Conservation (phyloP, 1,140 invertebrate genomes). For the Platorchestia sp. region DNA sequence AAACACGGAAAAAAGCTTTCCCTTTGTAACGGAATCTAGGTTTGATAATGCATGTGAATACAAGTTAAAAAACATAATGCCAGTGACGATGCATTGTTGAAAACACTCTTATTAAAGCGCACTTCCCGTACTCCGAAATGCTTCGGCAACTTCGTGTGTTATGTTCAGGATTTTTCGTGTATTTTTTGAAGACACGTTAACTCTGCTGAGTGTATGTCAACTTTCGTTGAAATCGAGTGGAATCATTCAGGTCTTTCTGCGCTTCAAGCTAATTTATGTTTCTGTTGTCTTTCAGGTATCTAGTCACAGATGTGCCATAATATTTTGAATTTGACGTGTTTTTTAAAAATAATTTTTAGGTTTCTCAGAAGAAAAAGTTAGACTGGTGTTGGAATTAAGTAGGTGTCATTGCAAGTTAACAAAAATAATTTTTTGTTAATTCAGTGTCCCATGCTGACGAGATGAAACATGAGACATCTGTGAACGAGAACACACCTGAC, state of each 20-base stretch:
- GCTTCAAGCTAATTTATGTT: not conserved
- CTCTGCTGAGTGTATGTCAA: not conserved
- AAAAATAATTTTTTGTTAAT: not conserved
- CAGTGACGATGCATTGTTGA: no score
- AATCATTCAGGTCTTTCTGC: not conserved
- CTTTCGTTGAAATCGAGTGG: not conserved
- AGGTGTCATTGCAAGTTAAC: not conserved
- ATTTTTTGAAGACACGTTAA: not conserved
- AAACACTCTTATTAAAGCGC: no score
- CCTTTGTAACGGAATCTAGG: no score
- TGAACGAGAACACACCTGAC: not conserved
- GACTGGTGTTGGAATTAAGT: not conserved
- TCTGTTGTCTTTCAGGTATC: not conserved
- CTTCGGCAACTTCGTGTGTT: not conserved
- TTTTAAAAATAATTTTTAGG: not conserved
- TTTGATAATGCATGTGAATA: no score
- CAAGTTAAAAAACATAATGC: no score
- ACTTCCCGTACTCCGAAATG: not conserved
- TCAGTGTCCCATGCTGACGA: not conserved
- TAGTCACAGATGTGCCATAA: constrained; percentile 19
- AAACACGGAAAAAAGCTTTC: no score
- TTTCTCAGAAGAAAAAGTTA: not conserved
- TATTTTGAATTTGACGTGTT: not conserved
- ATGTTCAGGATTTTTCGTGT: not conserved
- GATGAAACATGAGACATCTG: constrained; percentile 20